These are phyloP conservation scores for Microplitis demolitor DNA, from an alignment of 1,140 invertebrate genomes.

Conservation along the genomic window DNA sequence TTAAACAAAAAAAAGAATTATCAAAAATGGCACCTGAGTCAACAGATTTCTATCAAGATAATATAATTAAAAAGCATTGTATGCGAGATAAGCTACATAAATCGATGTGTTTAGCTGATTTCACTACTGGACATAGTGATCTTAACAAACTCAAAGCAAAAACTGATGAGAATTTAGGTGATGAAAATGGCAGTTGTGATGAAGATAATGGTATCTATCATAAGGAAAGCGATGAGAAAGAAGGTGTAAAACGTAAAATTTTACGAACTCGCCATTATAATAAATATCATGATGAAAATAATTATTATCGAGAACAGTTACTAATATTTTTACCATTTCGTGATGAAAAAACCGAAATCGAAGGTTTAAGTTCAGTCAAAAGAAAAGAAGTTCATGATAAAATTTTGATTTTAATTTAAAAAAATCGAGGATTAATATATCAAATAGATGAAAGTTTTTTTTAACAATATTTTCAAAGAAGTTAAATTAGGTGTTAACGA, in stretches of 20 bases:
- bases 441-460: no score
- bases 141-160: not conserved
- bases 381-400: not conserved
- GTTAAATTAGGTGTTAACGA: no score
- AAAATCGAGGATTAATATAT: no score
- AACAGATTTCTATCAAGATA: not conserved
- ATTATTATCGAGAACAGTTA: not conserved
- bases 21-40: not conserved
- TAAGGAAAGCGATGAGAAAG: not conserved
- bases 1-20: not conserved
- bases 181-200: not conserved
- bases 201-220: not conserved
- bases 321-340: not conserved
- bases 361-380: not conserved
- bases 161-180: not conserved
- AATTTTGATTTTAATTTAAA: not conserved
- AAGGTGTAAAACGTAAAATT: not conserved
- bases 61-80: conserved; percentile 5
- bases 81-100: not conserved
- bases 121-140: not conserved
- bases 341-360: not conserved
- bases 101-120: conserved; percentile 6
- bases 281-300: not conserved
- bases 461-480: no score
- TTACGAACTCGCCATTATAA: not conserved